Base-by-base conservation (phyloP, 2,113 vertebrate species). In the Columba livia region DNA sequence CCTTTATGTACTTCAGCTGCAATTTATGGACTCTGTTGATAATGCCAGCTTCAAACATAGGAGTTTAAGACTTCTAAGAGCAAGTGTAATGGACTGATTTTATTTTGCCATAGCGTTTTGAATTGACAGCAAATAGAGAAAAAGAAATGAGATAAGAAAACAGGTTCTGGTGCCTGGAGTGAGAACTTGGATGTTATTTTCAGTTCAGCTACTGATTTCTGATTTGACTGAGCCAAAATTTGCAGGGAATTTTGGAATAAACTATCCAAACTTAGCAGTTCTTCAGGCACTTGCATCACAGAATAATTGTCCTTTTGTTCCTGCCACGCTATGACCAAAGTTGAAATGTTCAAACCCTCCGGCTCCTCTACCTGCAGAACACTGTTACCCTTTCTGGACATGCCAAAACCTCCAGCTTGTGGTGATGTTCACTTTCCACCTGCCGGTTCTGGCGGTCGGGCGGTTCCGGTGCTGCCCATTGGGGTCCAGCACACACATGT, bases 41-140 rank as follows among this genome's bases (percentile, higher is more conserved):
- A 81, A 60, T 48, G 34, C 44, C 20, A 40, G 38, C 77, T 90
- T 90, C 48, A 50, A 24, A 50, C 48, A 11, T 20, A 24, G 44
- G 36, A 84, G 40, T 66, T 92, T 81, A 90, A 69, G 69, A 24
- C 61, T 67, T 90, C 60, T 88, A 61, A 90, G 67, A 93, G 71
- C 34, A 40, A 86, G 73, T 40, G 38, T 85, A 72, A 72, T 44
- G 83, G 66, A 23, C 42, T 64, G 56, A 32, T 14, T 38, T 69
- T 79, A 78, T 62, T n/a, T 90, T 14, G 36, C 88, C 12, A 2
- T 12, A 73, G 24, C 1, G 2, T 61, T 82, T 47, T 38, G 69
- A 94, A 60, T 60, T 92, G 91, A 61, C 93, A 81, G 80, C 57
- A 81, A 90, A 81, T 23, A 85, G 71, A 19, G 79, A 80, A 80